Conservation (phyloP, 2,888 invertebrate genomes). For the Dastarcus helophoroides region DNA sequence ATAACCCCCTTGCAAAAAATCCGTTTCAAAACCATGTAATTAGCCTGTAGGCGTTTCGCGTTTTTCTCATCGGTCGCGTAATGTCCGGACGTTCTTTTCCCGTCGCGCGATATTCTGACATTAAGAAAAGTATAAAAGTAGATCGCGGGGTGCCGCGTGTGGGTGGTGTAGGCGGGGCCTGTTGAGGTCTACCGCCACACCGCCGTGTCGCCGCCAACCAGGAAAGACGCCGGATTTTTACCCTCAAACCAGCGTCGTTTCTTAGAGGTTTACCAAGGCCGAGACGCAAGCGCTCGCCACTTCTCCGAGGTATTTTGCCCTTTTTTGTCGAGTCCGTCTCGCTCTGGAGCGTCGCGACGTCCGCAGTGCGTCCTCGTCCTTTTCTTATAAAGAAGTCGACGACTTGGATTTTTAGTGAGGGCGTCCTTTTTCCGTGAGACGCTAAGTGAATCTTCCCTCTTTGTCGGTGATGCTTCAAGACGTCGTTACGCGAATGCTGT, state of each 20-base stretch:
- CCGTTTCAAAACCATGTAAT: no score
- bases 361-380: conserved; percentile 17
- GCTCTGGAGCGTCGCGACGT: conserved; percentile 12
- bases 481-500: conserved; percentile 4
- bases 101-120: conserved; percentile 36
- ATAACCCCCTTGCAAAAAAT: no score
- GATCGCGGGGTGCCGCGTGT: conserved; percentile 28
- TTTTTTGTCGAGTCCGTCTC: conserved; percentile 25
- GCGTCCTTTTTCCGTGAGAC: conserved; percentile 14
- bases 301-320: conserved; percentile 32
- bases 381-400: conserved; percentile 19
- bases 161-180: conserved; percentile 37
- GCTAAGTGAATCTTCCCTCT: conserved; percentile 11
- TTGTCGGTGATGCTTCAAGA: conserved; percentile 9
- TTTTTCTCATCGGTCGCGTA: not conserved
- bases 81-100: conserved; percentile 11
- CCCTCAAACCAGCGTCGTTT: conserved; percentile 41
- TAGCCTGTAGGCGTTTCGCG: no score
- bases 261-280: conserved; percentile 41
- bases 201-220: conserved; percentile 40
- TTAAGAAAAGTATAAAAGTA: conserved; percentile 39
- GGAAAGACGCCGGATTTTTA: conserved; percentile 43
- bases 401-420: conserved; percentile 13
- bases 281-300: conserved; percentile 33
- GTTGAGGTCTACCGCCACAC: conserved; percentile 42